phyloP scores from a whole-genome alignment of 2,113 vertebrate genomes.

The Heptranchias perlo region DNA sequence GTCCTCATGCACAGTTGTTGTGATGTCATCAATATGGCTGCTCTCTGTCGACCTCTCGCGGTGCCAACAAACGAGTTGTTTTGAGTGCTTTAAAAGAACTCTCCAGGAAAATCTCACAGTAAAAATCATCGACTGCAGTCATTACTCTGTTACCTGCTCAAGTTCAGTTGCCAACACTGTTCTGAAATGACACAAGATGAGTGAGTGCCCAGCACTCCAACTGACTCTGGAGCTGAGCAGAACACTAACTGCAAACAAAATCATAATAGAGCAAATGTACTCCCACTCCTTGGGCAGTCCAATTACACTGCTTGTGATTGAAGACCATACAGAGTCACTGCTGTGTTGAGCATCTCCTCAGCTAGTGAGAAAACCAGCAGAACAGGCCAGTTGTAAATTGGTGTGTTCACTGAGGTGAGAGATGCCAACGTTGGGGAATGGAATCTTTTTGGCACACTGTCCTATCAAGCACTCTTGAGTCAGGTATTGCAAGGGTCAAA shows the following conservation, averaged over 20 bases:
- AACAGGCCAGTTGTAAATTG: neutral
- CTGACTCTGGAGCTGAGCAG: neutral
- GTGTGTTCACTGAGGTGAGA: neutral
- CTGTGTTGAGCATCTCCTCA: neutral
- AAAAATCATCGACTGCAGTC: neutral
- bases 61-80: neutral
- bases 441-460: neutral
- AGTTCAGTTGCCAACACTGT: neutral
- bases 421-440: neutral
- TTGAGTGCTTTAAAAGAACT: neutral
- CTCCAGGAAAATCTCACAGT: neutral
- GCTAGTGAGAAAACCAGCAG: neutral
- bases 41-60: neutral
- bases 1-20: no score
- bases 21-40: neutral
- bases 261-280: neutral
- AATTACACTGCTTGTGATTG: neutral
- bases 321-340: neutral
- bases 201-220: neutral
- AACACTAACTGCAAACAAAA: neutral
- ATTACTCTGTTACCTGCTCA: neutral
- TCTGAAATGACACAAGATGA: neutral
- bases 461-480: neutral
- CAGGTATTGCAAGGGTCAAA: neutral
- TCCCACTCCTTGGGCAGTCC: neutral